Evolutionary conservation across 2,797 vertebrate species (phyloP).

Genomic region (Lithobates pipiens): DNA sequence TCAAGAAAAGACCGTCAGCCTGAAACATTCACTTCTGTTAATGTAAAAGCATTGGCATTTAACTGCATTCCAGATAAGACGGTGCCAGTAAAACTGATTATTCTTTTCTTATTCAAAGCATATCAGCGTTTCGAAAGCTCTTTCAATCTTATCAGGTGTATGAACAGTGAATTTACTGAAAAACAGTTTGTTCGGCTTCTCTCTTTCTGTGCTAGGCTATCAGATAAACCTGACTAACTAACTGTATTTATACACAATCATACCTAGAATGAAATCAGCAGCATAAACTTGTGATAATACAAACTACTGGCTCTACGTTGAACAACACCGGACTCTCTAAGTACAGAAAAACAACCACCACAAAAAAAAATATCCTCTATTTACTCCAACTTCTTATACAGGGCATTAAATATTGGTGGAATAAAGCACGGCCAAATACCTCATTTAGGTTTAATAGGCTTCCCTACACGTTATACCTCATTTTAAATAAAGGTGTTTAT

Average conservation of each 20-base stretch:
- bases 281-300: conserved; percentile 51
- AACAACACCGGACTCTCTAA: neutral
- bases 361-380: neutral
- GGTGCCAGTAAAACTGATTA: conserved; percentile 81
- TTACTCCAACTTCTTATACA: too few relatives aligned
- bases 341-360: neutral
- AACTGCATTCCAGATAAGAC: conserved; percentile 76
- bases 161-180: conserved; percentile 80
- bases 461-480: too few relatives aligned
- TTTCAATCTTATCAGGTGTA: conserved; percentile 82
- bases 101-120: conserved; percentile 84
- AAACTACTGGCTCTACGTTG: neutral
- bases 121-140: conserved; percentile 83
- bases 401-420: too few relatives aligned
- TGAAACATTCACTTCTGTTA: conserved; percentile 84
- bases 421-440: too few relatives aligned
- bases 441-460: too few relatives aligned
- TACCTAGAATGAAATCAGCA: conserved; percentile 72
- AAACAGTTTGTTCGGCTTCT: conserved; percentile 78
- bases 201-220: conserved; percentile 77
- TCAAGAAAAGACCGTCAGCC: conserved; percentile 66
- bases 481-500: too few relatives aligned
- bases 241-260: conserved; percentile 82
- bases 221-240: conserved; percentile 81
- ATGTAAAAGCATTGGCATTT: conserved; percentile 73